Conservation (phyloP, 2,888 invertebrate species). For the Nymphalis c-album region DNA sequence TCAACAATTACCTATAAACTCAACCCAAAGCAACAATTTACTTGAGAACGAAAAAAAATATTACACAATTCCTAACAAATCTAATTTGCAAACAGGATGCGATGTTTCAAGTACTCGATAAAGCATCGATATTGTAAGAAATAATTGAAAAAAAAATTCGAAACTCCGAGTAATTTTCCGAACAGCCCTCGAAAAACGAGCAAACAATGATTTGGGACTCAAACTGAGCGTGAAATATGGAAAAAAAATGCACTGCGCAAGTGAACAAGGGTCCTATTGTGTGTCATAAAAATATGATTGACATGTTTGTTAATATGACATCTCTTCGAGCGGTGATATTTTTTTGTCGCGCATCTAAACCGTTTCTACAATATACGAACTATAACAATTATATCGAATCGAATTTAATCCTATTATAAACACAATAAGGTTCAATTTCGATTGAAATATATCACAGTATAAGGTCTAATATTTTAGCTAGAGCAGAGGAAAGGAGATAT, state of each 20-base stretch:
- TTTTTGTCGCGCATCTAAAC: constrained; percentile 74
- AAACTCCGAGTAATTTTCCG: constrained; percentile 44
- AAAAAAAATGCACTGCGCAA: constrained; percentile 71
- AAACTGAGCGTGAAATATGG: constrained; percentile 77
- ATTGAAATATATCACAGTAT: constrained; percentile 16
- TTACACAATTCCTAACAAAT: constrained; percentile 20
- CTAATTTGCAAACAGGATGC: constrained; percentile 59
- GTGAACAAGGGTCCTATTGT: constrained; percentile 73
- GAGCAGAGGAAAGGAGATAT: constrained; percentile 72
- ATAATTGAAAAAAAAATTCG: constrained; percentile 46
- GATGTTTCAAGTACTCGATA: constrained; percentile 57
- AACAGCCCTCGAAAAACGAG: constrained; percentile 43
- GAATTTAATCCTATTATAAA: constrained; percentile 9
- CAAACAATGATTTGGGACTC: constrained; percentile 56
- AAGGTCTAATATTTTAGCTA: constrained; percentile 51
- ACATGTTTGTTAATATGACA: constrained; percentile 82
- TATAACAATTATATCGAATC: constrained; percentile 19
- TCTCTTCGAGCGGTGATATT: constrained; percentile 79
- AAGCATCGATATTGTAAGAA: constrained; percentile 50
- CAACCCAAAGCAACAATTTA: constrained; percentile 1
- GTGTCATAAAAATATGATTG: constrained; percentile 81
- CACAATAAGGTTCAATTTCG: constrained; percentile 36
- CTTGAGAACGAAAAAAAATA: constrained; percentile 10
- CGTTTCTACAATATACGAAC: constrained; percentile 42
- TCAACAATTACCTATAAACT: not conserved